Base-by-base conservation (phyloP, 2,113 vertebrate genomes). In the Erpornis zantholeuca region DNA sequence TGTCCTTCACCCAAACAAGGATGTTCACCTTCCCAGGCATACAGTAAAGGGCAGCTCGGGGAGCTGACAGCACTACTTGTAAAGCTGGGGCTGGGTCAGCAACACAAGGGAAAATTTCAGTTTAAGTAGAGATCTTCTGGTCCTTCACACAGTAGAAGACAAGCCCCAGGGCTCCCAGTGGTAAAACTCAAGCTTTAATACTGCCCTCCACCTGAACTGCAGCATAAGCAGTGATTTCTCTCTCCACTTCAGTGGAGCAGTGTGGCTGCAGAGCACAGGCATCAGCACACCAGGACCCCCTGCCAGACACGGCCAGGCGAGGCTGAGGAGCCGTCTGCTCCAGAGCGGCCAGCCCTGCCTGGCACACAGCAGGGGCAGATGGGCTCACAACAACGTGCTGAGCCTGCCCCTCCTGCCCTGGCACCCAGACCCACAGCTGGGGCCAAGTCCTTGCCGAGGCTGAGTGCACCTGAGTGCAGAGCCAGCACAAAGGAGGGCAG, bases 231-330 rank as follows among this genome's bases (percentile, higher is more conserved):
- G 28, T 0, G 10, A 75, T 76, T 47, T 71, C 23, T 42, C 80
- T 36, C 1, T 9, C 77, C 60, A 66, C 42, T 47, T 27, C 35
- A 50, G 24, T 40, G 2, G n/a, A 63, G 44, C 3, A 23, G 16
- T 2, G 23, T 1, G 7, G 63, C 60, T 53, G 15, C 35, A 52
- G 85, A 36, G 17, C 5, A 8, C 22, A 12, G 9, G 23, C 31
- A 7, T 8, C 60, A 28, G 60, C 8, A 1, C 49, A 44, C 16
- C 6, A 3, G 0, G 0, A 52, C 12, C 15, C 57, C 44, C 65
- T 42, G 33, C 60, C 29, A 29, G 79, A 24, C 35, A 35, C 44
- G 36, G 56, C 19, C 7, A 2, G 65, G 54, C 3, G 0, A 27
- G 36, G 70, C 57, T 31, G 38, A 54, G 11, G 4, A 75, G n/a